Conservation (phyloP, 2,888 invertebrate species). For the Helleia helle region DNA sequence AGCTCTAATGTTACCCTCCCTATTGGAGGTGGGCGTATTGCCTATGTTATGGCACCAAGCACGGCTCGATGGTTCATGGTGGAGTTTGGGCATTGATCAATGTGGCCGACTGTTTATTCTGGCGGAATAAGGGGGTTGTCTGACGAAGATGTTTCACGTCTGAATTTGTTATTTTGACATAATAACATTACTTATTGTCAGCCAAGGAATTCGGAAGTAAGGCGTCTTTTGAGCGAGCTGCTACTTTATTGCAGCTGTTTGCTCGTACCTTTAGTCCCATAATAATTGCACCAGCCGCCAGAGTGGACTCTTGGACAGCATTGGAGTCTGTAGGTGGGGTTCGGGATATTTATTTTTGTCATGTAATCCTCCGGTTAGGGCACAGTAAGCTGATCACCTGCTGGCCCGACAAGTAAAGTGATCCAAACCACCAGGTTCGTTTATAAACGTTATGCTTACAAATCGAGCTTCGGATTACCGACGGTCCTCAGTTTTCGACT, state of each 20-base stretch:
- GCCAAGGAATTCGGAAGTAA: not conserved
- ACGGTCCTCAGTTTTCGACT: not conserved
- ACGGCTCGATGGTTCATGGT: conserved; percentile 55
- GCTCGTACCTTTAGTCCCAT: not conserved
- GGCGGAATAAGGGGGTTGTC: conserved; percentile 29
- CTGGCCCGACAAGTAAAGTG: conserved; percentile 29
- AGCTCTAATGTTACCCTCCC: conserved; percentile 71
- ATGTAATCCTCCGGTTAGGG: conserved; percentile 25
- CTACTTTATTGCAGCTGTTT: not conserved
- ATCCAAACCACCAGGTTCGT: no score
- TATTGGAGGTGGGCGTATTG: conserved; percentile 75
- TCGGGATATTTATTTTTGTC: conserved; percentile 26
- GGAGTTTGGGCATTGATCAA: conserved; percentile 19
- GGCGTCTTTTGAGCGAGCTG: not conserved
- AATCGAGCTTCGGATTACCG: not conserved
- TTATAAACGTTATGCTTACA: not conserved
- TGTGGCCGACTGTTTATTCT: conserved; percentile 10
- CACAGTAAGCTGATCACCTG: conserved; percentile 34
- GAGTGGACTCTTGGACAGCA: conserved; percentile 16
- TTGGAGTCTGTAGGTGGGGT: conserved; percentile 46
- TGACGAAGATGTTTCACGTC: not conserved
- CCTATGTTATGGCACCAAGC: conserved; percentile 70
- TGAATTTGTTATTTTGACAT: not conserved
- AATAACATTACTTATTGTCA: not conserved
- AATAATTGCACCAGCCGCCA: conserved; percentile 6